These are phyloP conservation scores for Xylota sylvarum DNA, from an alignment of 2,888 invertebrate species.

Conservation along the genomic window DNA sequence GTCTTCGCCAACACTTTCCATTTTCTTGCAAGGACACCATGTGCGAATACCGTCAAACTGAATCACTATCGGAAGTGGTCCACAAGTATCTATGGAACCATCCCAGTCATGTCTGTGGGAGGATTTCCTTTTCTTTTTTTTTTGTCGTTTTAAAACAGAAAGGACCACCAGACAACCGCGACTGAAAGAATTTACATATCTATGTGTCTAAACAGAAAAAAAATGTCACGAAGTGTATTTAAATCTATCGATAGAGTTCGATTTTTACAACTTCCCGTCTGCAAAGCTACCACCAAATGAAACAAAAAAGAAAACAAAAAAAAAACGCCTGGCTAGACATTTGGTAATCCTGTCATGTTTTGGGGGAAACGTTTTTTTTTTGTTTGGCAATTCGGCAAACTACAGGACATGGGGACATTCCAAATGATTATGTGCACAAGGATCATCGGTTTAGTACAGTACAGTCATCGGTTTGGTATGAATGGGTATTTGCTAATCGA, in stretches of 20 bases:
- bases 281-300: constrained; percentile 7
- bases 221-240: constrained; percentile 57
- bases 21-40: neutral
- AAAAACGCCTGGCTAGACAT: constrained; percentile 53
- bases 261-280: constrained; percentile 63
- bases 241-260: constrained; percentile 58
- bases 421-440: constrained; percentile 63
- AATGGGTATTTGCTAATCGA: constrained; percentile 66
- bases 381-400: constrained; percentile 36
- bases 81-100: constrained; percentile 30
- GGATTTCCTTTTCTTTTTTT: neutral
- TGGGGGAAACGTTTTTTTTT: constrained; percentile 31
- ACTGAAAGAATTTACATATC: neutral
- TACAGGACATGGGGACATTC: constrained; percentile 43
- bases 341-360: constrained; percentile 71
- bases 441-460: constrained; percentile 43
- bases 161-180: constrained; percentile 58
- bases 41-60: neutral
- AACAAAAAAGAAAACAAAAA: constrained; percentile 45
- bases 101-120: constrained; percentile 42
- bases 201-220: too few relatives aligned
- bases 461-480: constrained; percentile 47
- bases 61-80: constrained; percentile 33
- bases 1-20: too few relatives aligned
- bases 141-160: constrained; percentile 8